Base-by-base conservation (phyloP, 2,888 invertebrate genomes). In the Nomada fabriciana region DNA sequence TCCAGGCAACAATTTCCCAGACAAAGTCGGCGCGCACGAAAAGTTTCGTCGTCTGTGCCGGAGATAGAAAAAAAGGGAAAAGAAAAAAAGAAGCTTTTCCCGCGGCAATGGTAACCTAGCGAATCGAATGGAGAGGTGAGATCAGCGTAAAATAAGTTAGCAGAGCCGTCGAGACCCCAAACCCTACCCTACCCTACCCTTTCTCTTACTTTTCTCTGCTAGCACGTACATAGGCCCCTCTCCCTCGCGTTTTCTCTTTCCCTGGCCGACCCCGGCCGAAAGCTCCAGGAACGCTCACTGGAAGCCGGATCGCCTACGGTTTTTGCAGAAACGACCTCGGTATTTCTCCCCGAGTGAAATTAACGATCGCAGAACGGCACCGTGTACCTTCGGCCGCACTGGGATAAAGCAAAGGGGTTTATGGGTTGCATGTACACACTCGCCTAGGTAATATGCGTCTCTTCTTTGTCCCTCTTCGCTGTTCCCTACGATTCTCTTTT, bases 321-420 rank as follows among this genome's bases (percentile, higher is more conserved):
- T 90, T 88, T 89, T 86, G 85, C 77, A 88, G 90, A 83, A 90
- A 91, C 90, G 89, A 90, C 89, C 90, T 86, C 90, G 90, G 90
- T 90, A 90, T 91, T 91, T 91, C 90, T 91, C 89, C 84, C 85
- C 87, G 86, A 91, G 90, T 89, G 89, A 91, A 90, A 91, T 90
- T 91, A 91, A 91, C 90, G 91, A 90, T 91, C 90, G 88, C 85
- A 67, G 89, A 88, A 90, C 87, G 85, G 80, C 81, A 80, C 68
- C 76, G 88, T 86, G 85, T 89, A 91, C 91, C 88, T 90, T 90
- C 85, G 88, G 84, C 76, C 83, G 76, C 80, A 77, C 75, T 75
- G 79, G 89, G 88, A 91, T 91, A 91, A 91, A 91, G 88, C 88
- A 87, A 85, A 86, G 75, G 88, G 87, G 88, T 90, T 91, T 91